Evolutionary conservation across 2,888 invertebrate genomes (phyloP).

Genomic region (Leptinotarsa tumamoca): DNA sequence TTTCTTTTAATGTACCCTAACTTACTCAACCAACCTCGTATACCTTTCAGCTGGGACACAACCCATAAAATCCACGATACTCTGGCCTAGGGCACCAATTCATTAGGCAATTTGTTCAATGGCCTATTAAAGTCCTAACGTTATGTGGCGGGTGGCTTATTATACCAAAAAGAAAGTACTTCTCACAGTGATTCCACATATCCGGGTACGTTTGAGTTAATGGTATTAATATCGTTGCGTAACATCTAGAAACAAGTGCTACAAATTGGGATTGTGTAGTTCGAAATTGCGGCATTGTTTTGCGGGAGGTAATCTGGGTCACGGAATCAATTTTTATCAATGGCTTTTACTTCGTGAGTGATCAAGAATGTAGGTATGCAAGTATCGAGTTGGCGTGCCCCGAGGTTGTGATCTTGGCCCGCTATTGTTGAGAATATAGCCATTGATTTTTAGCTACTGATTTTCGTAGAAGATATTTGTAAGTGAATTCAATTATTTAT

Average conservation of each 20-base stretch:
- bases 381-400: constrained; percentile 19
- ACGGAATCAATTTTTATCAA: constrained; percentile 20
- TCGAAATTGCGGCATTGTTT: constrained; percentile 24
- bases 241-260: constrained; percentile 26
- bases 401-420: constrained; percentile 25
- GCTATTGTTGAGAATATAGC: constrained; percentile 9
- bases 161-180: constrained; percentile 14
- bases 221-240: constrained; percentile 25
- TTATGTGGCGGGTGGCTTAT: constrained; percentile 31
- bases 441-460: neutral
- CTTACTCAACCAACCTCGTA: constrained; percentile 15
- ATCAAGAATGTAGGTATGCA: neutral
- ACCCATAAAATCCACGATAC: constrained; percentile 33
- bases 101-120: constrained; percentile 43
- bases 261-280: constrained; percentile 27
- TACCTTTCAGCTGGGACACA: constrained; percentile 18
- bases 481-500: neutral
- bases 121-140: constrained; percentile 36
- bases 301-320: constrained; percentile 24
- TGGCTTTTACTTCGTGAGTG: constrained; percentile 27
- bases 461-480: neutral
- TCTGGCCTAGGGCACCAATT: constrained; percentile 42
- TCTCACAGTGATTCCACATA: constrained; percentile 24
- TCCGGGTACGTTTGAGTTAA: constrained; percentile 24
- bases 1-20: neutral